Percentiles rank a stretch among this genome's conserved stretches.
These are phyloP conservation scores for Glaucopsyche alexis DNA, from an alignment of 2,888 invertebrate genomes.

Conservation along the genomic window DNA sequence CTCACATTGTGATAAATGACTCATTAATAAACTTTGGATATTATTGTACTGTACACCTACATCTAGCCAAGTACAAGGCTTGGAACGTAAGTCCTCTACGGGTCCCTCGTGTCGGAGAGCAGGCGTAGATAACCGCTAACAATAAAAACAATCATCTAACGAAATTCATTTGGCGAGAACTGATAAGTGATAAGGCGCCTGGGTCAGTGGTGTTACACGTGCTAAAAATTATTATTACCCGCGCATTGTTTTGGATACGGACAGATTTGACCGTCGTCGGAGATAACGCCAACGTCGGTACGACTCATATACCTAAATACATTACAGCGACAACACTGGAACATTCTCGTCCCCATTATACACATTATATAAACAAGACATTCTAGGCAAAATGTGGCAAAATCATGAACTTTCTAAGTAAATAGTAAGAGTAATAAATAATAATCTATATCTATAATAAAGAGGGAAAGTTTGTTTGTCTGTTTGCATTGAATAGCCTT, in stretches of 20 bases:
- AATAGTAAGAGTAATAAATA: too few species aligned
- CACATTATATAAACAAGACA: too few species aligned
- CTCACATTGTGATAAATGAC: too few species aligned
- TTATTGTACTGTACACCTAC: too few species aligned
- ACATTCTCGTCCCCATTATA: too few species aligned
- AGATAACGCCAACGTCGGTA: slow-evolving; percentile 4
- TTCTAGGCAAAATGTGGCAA: too few species aligned
- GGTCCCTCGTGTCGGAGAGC: not conserved
- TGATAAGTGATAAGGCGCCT: not conserved
- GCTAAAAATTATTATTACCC: not conserved
- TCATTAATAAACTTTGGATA: too few species aligned
- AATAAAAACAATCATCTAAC: slow-evolving; percentile 17
- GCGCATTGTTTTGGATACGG: slow-evolving; percentile 22
- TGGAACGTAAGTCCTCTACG: not conserved
- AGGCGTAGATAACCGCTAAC: not conserved
- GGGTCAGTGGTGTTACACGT: slow-evolving; percentile 13
- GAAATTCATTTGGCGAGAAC: not conserved
- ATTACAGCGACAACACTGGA: not conserved
- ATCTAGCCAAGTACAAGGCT: not conserved
- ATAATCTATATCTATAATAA: too few species aligned
- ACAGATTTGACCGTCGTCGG: not conserved
- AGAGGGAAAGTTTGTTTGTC: too few species aligned
- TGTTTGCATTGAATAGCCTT: too few species aligned
- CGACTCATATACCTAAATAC: not conserved
- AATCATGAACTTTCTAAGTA: too few species aligned